Conservation (phyloP, 2,113 vertebrate species). For the Burhinus oedicnemus region DNA sequence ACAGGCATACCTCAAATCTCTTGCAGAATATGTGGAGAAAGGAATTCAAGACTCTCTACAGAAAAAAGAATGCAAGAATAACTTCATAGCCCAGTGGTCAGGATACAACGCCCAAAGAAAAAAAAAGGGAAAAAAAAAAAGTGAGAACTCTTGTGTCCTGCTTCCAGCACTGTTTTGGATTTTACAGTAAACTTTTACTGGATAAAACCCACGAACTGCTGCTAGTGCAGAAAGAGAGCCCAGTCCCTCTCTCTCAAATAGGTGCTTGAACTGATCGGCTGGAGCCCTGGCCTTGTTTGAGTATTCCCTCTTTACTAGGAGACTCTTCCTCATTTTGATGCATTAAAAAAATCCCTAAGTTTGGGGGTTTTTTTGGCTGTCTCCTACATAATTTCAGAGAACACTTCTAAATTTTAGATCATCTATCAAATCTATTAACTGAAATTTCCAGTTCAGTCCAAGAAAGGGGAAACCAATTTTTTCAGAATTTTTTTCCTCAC, state of each 20-base stretch:
- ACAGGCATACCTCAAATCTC: background rate
- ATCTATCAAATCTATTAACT: too few relatives aligned
- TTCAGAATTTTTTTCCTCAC: too few relatives aligned
- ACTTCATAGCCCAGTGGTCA: background rate
- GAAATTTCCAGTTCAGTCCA: too few relatives aligned
- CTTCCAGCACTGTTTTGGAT: background rate
- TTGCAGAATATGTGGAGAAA: background rate
- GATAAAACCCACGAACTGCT: background rate
- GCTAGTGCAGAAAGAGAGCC: too few relatives aligned
- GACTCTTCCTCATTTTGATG: background rate
- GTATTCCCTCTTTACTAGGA: background rate
- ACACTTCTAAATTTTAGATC: background rate
- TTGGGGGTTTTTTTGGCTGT: too few relatives aligned
- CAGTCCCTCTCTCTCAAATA: background rate
- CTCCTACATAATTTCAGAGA: background rate
- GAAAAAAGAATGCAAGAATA: background rate
- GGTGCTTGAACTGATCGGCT: background rate
- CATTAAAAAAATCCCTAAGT: background rate
- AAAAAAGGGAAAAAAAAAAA: too few relatives aligned
- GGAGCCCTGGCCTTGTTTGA: background rate
- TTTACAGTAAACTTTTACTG: background rate
- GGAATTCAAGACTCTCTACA: background rate
- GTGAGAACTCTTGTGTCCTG: too few relatives aligned
- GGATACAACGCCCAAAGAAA: too few relatives aligned
- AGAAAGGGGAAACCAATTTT: too few relatives aligned